Conservation (phyloP, 2,113 vertebrate genomes). For the Brienomyrus brachyistius region DNA sequence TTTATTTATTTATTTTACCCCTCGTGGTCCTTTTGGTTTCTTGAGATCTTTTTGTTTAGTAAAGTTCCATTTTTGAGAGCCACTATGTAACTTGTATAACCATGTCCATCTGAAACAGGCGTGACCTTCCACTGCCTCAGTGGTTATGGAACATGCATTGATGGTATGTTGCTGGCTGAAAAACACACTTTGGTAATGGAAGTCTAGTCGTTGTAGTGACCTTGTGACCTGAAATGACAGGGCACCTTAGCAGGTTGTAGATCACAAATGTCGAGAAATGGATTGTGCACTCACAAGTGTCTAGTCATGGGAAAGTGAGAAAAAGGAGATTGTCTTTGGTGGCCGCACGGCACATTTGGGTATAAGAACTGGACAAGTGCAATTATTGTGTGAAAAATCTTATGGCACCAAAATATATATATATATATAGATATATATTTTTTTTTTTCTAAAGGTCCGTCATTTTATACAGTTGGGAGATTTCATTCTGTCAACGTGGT, state of each 20-base stretch:
- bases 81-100: no score
- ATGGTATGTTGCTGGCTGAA: background rate
- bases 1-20: background rate
- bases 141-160: background rate
- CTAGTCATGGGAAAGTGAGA: background rate
- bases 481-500: background rate
- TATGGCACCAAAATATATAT: no score
- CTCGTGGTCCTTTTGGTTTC: background rate
- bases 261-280: background rate
- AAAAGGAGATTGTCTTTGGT: background rate
- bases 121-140: background rate
- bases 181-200: background rate
- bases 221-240: background rate
- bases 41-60: background rate
- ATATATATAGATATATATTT: background rate
- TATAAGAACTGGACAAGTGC: background rate
- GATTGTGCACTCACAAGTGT: background rate
- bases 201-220: background rate
- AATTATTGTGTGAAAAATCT: background rate
- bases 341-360: background rate
- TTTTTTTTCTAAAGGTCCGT: background rate
- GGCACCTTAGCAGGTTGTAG: background rate
- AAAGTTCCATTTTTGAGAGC: background rate
- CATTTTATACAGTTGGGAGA: background rate
- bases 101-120: background rate